These are phyloP conservation scores for Leptinotarsa juncta DNA, from an alignment of 2,888 invertebrate genomes.

Conservation along the genomic window DNA sequence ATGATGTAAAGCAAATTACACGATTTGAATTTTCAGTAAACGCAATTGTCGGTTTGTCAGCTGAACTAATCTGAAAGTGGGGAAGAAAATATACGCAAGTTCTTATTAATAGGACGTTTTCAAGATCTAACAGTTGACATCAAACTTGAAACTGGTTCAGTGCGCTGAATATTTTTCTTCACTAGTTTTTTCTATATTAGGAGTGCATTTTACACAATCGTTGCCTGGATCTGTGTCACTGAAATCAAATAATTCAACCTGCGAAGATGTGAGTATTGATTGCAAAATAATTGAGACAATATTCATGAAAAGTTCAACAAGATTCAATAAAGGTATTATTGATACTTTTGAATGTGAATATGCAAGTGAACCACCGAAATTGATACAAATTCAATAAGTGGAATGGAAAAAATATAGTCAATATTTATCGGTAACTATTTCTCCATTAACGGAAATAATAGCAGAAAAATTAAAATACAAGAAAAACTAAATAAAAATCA, in stretches of 20 bases:
- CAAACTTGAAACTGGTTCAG: slow-evolving; percentile 27
- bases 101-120: slow-evolving; percentile 11
- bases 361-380: no score
- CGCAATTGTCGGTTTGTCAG: background rate
- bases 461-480: no score
- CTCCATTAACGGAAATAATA: no score
- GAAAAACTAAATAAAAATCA: no score
- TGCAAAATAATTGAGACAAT: background rate
- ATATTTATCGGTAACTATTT: no score
- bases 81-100: background rate
- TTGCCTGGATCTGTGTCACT: slow-evolving; percentile 21
- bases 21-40: slow-evolving; percentile 3
- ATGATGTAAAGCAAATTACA: slow-evolving; percentile 5
- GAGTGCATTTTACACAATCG: slow-evolving; percentile 15
- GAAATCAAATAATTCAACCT: slow-evolving; percentile 9
- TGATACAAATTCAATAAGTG: no score
- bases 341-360: no score
- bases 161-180: background rate
- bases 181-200: slow-evolving; percentile 19
- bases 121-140: slow-evolving; percentile 24
- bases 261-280: slow-evolving; percentile 19
- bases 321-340: no score
- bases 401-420: no score
- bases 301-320: background rate
- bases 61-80: background rate